A percentile compares a stretch with the other conserved stretches of the same genome.
Conservation (phyloP, 1,140 invertebrate species). For the Atta colombica region DNA sequence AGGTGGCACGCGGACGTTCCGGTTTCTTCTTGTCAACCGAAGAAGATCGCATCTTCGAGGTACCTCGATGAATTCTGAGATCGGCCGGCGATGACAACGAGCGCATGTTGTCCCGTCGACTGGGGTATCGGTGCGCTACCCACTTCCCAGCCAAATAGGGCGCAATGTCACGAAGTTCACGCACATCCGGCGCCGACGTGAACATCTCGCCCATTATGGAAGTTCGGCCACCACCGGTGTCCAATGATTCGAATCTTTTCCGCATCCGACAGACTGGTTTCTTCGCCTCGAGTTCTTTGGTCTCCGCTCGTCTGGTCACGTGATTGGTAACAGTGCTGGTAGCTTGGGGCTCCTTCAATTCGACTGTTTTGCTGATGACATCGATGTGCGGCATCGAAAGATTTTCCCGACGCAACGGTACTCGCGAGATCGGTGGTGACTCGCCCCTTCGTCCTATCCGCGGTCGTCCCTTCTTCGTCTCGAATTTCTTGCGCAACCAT, state of each 20-base stretch:
- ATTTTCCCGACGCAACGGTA: constrained; percentile 89
- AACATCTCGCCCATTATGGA: constrained; percentile 93
- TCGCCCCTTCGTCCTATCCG: constrained; percentile 85
- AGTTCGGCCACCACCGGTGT: constrained; percentile 82
- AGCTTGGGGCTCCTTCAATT: constrained; percentile 87
- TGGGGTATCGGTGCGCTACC: constrained; percentile 92
- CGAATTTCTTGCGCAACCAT: constrained; percentile 88
- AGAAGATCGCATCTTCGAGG: constrained; percentile 11
- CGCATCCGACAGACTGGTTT: constrained; percentile 90
- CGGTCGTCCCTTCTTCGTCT: constrained; percentile 85
- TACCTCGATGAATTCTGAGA: constrained; percentile 71
- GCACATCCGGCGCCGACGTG: constrained; percentile 92
- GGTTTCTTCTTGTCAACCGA: constrained; percentile 51
- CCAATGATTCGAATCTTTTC: constrained; percentile 88
- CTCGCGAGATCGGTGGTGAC: constrained; percentile 88
- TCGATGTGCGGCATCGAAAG: constrained; percentile 95
- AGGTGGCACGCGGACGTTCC: constrained; percentile 14
- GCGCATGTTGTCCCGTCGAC: constrained; percentile 88
- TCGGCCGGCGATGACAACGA: constrained; percentile 88
- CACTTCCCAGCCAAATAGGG: constrained; percentile 92
- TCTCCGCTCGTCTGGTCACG: constrained; percentile 77
- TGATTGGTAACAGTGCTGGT: constrained; percentile 79
- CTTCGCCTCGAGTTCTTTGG: constrained; percentile 82
- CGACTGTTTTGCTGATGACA: constrained; percentile 94
- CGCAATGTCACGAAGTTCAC: constrained; percentile 92